These are phyloP conservation scores for Hycleus phaleratus DNA, from an alignment of 1,140 invertebrate genomes.

Conservation along the genomic window DNA sequence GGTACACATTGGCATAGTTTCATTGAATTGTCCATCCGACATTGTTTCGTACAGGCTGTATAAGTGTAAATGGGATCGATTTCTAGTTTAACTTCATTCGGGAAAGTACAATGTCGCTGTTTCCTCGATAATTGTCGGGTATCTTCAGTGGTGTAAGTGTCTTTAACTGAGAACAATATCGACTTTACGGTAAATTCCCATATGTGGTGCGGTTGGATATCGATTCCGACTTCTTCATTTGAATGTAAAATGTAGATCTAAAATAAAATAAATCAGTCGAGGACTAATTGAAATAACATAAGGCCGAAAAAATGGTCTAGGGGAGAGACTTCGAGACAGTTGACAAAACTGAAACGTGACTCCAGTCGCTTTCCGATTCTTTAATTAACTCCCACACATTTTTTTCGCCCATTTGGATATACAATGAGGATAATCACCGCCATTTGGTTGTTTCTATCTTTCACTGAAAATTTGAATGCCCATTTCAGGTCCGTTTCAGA, in stretches of 20 bases:
- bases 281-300: no score
- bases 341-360: no score
- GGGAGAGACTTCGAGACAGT: no score
- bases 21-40: constrained; percentile 53
- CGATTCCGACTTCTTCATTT: constrained; percentile 56
- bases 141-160: constrained; percentile 64
- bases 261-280: not conserved
- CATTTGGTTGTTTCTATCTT: constrained; percentile 11
- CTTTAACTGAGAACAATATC: constrained; percentile 58
- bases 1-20: constrained; percentile 58
- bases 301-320: no score
- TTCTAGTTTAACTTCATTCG: constrained; percentile 51
- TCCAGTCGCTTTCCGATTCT: no score
- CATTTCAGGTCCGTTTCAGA: constrained; percentile 56
- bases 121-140: constrained; percentile 56
- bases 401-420: no score
- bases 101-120: constrained; percentile 59
- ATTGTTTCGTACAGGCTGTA: constrained; percentile 59
- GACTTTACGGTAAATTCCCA: constrained; percentile 56
- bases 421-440: no score
- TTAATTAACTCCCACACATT: no score
- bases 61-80: constrained; percentile 56
- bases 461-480: constrained; percentile 49
- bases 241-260: constrained; percentile 59
- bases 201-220: constrained; percentile 57